Evolutionary conservation across 2,888 invertebrate species (phyloP).

Genomic region (Dendrolimus houi): DNA sequence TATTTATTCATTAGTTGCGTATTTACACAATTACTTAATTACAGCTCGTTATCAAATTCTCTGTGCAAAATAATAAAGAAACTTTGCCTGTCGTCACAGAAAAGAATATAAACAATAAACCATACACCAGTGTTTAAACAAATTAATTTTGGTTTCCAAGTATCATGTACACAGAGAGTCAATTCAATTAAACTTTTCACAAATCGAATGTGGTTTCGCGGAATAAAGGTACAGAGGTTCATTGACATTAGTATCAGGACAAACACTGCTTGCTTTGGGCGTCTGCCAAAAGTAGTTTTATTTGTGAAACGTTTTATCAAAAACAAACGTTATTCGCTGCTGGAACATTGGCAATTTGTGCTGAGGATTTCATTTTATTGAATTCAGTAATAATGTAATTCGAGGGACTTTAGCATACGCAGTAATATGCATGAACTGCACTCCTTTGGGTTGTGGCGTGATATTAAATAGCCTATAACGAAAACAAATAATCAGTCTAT

Average conservation of each 20-base stretch:
- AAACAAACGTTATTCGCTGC: slow-evolving; percentile 20
- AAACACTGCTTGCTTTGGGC: slow-evolving; percentile 46
- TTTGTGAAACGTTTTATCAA: slow-evolving; percentile 36
- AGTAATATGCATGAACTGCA: no score
- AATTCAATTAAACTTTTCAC: background rate
- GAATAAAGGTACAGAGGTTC: slow-evolving; percentile 37
- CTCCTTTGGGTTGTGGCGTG: no score
- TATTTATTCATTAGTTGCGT: no score
- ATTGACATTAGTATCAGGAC: slow-evolving; percentile 51
- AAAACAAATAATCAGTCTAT: no score
- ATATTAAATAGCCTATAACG: no score
- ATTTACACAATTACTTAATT: no score
- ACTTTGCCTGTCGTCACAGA: no score
- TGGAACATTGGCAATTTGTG: slow-evolving; percentile 2
- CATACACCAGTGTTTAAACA: no score
- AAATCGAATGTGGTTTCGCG: slow-evolving; percentile 1
- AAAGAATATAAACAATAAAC: no score
- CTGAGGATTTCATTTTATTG: background rate
- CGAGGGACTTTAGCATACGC: no score
- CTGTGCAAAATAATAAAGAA: no score
- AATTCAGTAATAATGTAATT: background rate
- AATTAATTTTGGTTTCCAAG: background rate
- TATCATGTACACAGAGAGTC: background rate
- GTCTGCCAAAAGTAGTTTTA: slow-evolving; percentile 44
- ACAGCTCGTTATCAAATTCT: no score